These are phyloP conservation scores for Dermolepida albohirtum DNA, from an alignment of 2,888 invertebrate species.

Conservation along the genomic window DNA sequence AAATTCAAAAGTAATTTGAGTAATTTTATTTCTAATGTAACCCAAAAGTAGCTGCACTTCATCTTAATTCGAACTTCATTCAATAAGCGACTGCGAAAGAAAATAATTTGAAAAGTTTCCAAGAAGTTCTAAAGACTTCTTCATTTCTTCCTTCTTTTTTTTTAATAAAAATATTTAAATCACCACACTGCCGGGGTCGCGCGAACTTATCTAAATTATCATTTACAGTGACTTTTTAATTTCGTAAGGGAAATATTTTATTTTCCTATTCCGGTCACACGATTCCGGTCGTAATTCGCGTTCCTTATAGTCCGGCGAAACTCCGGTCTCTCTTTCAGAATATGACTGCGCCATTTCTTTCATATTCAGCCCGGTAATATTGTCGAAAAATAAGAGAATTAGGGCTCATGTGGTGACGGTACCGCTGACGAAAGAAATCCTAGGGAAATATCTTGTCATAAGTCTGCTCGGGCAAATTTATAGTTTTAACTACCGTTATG, in stretches of 20 bases:
- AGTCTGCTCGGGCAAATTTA: slow-evolving; percentile 8
- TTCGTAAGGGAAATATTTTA: slow-evolving; percentile 48
- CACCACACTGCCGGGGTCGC: not conserved
- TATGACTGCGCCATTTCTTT: slow-evolving; percentile 44
- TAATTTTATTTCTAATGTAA: too few relatives aligned
- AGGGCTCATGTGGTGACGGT: not conserved
- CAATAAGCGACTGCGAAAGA: too few relatives aligned
- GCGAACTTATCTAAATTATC: slow-evolving; percentile 44
- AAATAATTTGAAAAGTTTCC: too few relatives aligned
- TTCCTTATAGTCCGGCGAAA: slow-evolving; percentile 17
- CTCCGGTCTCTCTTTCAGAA: slow-evolving; percentile 42
- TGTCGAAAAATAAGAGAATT: slow-evolving; percentile 4
- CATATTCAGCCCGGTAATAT: slow-evolving; percentile 44
- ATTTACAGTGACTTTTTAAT: slow-evolving; percentile 50
- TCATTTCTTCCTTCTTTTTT: not conserved
- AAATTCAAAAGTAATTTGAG: too few relatives aligned
- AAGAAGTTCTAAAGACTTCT: too few relatives aligned
- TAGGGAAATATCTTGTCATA: slow-evolving; percentile 6
- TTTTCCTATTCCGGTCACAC: slow-evolving; percentile 49
- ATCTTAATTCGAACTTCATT: too few relatives aligned
- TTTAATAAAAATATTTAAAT: not conserved
- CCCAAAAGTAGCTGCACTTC: too few relatives aligned
- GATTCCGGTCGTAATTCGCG: slow-evolving; percentile 33
- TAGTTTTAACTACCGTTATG: slow-evolving; percentile 38
- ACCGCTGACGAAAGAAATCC: not conserved